These are phyloP conservation scores for Rhyacichthys aspro DNA, from an alignment of 2,797 vertebrate genomes.

Conservation along the genomic window DNA sequence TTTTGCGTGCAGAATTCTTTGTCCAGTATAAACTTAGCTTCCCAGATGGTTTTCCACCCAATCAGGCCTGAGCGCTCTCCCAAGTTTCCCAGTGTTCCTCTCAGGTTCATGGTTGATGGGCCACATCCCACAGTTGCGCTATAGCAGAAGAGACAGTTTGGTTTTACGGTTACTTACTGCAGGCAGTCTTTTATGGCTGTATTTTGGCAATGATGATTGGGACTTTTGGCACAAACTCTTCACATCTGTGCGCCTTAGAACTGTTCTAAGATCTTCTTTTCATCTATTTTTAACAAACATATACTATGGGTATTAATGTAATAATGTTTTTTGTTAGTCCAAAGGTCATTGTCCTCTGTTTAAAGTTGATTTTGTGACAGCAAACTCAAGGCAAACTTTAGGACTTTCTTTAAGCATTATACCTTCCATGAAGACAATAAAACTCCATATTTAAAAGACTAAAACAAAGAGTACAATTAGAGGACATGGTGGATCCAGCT, in stretches of 20 bases:
- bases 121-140: slow-evolving; percentile 62
- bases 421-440: slow-evolving; percentile 59
- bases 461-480: slow-evolving; percentile 69
- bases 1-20: slow-evolving; percentile 40
- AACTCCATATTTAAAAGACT: slow-evolving; percentile 58
- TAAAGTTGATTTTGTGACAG: slow-evolving; percentile 27
- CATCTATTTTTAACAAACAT: slow-evolving; percentile 4
- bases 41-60: slow-evolving; percentile 60
- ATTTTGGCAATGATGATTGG: slow-evolving; percentile 62
- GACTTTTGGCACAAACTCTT: slow-evolving; percentile 56
- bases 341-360: slow-evolving; percentile 21
- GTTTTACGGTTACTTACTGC: slow-evolving; percentile 76
- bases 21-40: slow-evolving; percentile 51
- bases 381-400: slow-evolving; percentile 44
- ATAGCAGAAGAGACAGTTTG: slow-evolving; percentile 70
- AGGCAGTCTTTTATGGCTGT: slow-evolving; percentile 64
- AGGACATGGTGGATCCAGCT: slow-evolving; percentile 69
- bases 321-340: neutral
- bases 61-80: slow-evolving; percentile 51
- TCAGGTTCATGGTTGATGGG: slow-evolving; percentile 53
- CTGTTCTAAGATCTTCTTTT: slow-evolving; percentile 36
- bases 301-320: too few relatives aligned
- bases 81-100: slow-evolving; percentile 44
- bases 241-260: slow-evolving; percentile 67
- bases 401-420: slow-evolving; percentile 71